Evolutionary conservation across 2,888 invertebrate species (phyloP).

Genomic region (Chloroclysta siterata): DNA sequence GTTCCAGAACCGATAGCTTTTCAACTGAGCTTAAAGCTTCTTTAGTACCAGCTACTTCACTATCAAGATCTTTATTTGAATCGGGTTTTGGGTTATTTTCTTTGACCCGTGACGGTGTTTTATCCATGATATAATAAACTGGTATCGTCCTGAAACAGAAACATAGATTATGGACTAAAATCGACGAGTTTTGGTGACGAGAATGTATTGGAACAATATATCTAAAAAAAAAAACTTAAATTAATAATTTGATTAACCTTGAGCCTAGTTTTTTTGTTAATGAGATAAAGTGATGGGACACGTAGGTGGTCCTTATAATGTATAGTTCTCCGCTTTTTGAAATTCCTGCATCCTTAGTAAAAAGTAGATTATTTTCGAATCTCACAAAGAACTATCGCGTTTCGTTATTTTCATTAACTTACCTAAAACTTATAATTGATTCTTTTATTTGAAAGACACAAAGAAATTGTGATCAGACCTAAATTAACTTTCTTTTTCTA

Average conservation of each 20-base stretch:
- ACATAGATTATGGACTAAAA: neutral
- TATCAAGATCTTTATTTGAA: neutral
- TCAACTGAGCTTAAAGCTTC: conserved; percentile 1
- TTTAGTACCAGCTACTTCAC: neutral
- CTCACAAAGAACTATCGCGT: neutral
- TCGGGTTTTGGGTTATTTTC: neutral
- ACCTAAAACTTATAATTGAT: conserved; percentile 1
- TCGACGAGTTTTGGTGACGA: neutral
- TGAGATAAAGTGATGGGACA: no score
- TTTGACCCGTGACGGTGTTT: neutral
- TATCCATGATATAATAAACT: conserved; percentile 9
- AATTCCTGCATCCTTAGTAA: conserved; percentile 17
- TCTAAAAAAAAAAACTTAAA: no score
- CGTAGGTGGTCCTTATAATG: neutral
- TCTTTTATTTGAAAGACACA: neutral
- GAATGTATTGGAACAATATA: no score
- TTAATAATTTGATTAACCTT: no score
- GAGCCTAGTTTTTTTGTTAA: no score
- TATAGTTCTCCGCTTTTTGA: neutral
- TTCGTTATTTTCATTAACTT: neutral
- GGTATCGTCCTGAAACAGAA: conserved; percentile 13
- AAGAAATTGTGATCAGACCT: neutral
- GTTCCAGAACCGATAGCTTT: neutral
- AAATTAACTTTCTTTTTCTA: neutral
- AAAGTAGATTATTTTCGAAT: neutral